Evolutionary conservation across 2,888 invertebrate species (phyloP), one percentile per base, ranked within the genome.

Genomic region (Pterostichus niger): DNA sequence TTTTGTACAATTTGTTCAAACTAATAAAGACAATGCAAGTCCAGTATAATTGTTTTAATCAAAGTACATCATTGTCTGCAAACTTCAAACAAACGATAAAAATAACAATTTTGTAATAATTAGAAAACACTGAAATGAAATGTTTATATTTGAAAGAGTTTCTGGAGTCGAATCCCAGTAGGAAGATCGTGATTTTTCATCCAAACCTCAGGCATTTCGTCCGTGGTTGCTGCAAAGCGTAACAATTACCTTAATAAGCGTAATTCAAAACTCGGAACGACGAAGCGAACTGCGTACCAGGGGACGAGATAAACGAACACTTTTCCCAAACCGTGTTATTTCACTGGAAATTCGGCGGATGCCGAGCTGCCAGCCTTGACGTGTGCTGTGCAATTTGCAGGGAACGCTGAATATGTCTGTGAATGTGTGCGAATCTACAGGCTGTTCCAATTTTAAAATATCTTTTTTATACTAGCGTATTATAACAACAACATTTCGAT

Each of bases 201-300:
- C 10, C 17, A 24, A 49, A 49, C 73, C 73, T n/a, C 33, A 49
- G 49, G 33, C 35, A 64, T 52, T 75, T 71, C 68, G 68, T 56
- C 56, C 59, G 59, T 13, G 64, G 64, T 44, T 35, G 64, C 35
- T 31, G 64, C 71, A 71, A 81, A 71, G 40, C 71, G 81, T 54
- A 81, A 71, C 81, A 81, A 81, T 81, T 81, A 81, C 81, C 49
- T 81, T 81, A 81, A 81, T 81, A 81, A 81, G 81, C 56, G 68
- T 81, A 54, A 81, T 81, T 81, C 68, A 81, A 54, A 71, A 71
- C 44, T 17, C 40, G 40, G 52, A n/a, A 73, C 6, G 24, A 17
- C 49, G 33, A 75, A 31, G 17, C n/a, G 11, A 31, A 52, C 52
- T 46, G 15, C 6, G 64, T 46, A 46, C 46, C 17, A 77, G 17